These are phyloP conservation scores for Etheostoma perlongum DNA, from an alignment of 2,797 vertebrate species.

Conservation along the genomic window DNA sequence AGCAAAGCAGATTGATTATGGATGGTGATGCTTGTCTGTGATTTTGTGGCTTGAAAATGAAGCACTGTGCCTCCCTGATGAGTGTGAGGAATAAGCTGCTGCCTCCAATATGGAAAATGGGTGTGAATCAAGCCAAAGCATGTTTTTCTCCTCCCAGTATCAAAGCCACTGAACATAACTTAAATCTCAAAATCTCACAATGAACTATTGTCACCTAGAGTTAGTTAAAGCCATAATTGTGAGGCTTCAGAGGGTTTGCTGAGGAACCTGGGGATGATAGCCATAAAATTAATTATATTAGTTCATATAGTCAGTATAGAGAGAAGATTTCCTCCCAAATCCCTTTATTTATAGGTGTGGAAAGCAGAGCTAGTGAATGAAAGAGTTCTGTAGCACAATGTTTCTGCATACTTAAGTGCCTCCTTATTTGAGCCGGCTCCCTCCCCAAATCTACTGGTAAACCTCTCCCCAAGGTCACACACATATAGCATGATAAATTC, in stretches of 20 bases:
- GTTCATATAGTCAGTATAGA: constrained; percentile 52
- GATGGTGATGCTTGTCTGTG: constrained; percentile 35
- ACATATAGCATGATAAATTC: constrained; percentile 76
- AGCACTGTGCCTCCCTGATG: constrained; percentile 39
- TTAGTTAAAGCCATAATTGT: constrained; percentile 6
- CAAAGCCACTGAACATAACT: constrained; percentile 10
- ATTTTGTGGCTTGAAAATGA: constrained; percentile 42
- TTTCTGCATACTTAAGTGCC: constrained; percentile 54
- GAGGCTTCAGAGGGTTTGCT: constrained; percentile 21
- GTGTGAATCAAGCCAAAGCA: constrained; percentile 38
- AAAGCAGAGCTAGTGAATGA: constrained; percentile 58
- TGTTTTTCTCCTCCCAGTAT: constrained; percentile 18
- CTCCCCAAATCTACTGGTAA: constrained; percentile 71
- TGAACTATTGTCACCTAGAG: constrained; percentile 4
- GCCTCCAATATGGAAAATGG: constrained; percentile 34
- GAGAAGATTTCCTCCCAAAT: constrained; percentile 48
- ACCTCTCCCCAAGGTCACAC: constrained; percentile 78
- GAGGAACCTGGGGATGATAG: constrained; percentile 28
- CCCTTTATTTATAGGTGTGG: constrained; percentile 63
- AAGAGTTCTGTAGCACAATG: constrained; percentile 39
- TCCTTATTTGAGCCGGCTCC: constrained; percentile 45
- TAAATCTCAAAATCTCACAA: neutral
- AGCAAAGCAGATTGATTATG: constrained; percentile 45
- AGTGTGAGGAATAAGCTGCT: constrained; percentile 26
- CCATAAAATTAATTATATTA: constrained; percentile 62